These are phyloP conservation scores for Amphiprion clarkii DNA, from an alignment of 2,797 vertebrate genomes.

Conservation along the genomic window DNA sequence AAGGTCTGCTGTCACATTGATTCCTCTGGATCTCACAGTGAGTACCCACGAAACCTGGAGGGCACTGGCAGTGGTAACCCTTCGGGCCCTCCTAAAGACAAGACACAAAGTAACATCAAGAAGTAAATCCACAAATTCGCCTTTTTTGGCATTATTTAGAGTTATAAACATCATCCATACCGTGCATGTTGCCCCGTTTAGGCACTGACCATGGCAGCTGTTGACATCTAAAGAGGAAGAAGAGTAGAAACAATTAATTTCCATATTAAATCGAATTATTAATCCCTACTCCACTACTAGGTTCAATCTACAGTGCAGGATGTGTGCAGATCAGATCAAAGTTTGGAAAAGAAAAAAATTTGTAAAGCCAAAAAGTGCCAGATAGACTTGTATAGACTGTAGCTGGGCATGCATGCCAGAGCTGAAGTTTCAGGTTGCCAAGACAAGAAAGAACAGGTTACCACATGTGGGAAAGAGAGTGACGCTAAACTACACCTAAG, in stretches of 20 bases:
- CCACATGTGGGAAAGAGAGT: constrained; percentile 61
- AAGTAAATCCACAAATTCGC: neutral
- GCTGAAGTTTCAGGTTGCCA: constrained; percentile 42
- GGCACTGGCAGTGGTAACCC: constrained; percentile 90
- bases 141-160: neutral
- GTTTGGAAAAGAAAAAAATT: constrained; percentile 43
- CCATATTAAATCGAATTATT: neutral
- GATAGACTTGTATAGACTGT: constrained; percentile 4
- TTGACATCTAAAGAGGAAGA: constrained; percentile 83
- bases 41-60: constrained; percentile 87
- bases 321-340: constrained; percentile 45
- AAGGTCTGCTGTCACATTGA: constrained; percentile 89
- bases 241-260: constrained; percentile 5
- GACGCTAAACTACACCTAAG: constrained; percentile 43
- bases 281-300: neutral
- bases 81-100: constrained; percentile 85
- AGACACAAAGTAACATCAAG: neutral
- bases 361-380: constrained; percentile 46
- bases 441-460: constrained; percentile 44
- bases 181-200: constrained; percentile 94
- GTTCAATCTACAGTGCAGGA: neutral
- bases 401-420: constrained; percentile 61
- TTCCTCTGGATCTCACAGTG: constrained; percentile 91
- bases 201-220: constrained; percentile 91
- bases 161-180: constrained; percentile 68